phyloP scores from a whole-genome alignment of 2,113 vertebrate species.

The Pterocles burchelli region DNA sequence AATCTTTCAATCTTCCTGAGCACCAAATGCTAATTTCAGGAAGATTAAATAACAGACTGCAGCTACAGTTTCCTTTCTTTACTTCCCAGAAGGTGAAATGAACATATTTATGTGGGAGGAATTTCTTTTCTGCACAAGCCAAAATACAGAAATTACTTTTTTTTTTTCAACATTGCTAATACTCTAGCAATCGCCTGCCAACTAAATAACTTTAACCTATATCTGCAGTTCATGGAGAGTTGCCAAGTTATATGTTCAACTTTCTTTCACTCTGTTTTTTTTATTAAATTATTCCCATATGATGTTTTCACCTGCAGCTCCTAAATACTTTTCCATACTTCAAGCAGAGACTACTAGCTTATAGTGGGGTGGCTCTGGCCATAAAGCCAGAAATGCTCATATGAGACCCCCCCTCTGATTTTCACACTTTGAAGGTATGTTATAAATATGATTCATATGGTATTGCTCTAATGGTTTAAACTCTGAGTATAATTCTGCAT shows the following conservation, averaged over 20 bases:
- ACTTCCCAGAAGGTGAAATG: slow-evolving; percentile 67
- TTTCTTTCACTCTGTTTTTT: slow-evolving; percentile 40
- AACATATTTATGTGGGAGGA: slow-evolving; percentile 60
- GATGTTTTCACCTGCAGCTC: slow-evolving; percentile 55
- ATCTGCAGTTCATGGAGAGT: slow-evolving; percentile 35
- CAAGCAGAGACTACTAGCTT: not conserved
- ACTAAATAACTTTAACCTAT: slow-evolving; percentile 58
- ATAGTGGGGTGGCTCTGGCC: not conserved
- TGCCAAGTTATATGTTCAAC: slow-evolving; percentile 40
- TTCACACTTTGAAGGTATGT: slow-evolving; percentile 9
- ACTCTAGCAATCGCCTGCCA: slow-evolving; percentile 29
- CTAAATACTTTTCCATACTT: slow-evolving; percentile 56
- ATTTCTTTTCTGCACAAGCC: slow-evolving; percentile 59
- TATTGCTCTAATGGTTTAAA: not conserved
- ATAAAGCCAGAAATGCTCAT: slow-evolving; percentile 1
- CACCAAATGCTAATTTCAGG: slow-evolving; percentile 69
- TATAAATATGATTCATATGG: not conserved
- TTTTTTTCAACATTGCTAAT: not conserved
- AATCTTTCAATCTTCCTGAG: slow-evolving; percentile 66
- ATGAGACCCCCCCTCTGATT: slow-evolving; percentile 1
- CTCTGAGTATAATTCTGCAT: not conserved
- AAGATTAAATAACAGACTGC: slow-evolving; percentile 63
- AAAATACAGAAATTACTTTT: slow-evolving; percentile 58
- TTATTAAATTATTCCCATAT: slow-evolving; percentile 47
- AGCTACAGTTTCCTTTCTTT: slow-evolving; percentile 62